These are phyloP conservation scores for human (Homo sapiens) DNA, from an alignment of 2,113 vertebrate genomes.

Conservation along the genomic window GRCh38 chr18:69673001-69673500, in stretches of 20 bases:
- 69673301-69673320: background rate
- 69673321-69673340: conserved; percentile 13
- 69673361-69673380: background rate
- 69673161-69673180: background rate
- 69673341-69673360: conserved; percentile 2
- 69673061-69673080: background rate
- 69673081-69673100: background rate
- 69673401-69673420: background rate
- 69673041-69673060: background rate
- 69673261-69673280: background rate
- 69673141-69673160: background rate
- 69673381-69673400: background rate
- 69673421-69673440: background rate
- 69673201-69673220: background rate
- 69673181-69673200: background rate
- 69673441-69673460: too few relatives aligned
- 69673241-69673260: background rate
- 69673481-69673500: background rate
- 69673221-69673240: background rate
- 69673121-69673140: background rate
- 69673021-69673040: background rate
- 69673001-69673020: background rate
- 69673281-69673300: conserved; percentile 20
- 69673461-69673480: too few relatives aligned
- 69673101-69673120: background rate